Evolutionary conservation across 2,888 invertebrate species (phyloP).

Genomic region (Dromius quadrimaculatus): DNA sequence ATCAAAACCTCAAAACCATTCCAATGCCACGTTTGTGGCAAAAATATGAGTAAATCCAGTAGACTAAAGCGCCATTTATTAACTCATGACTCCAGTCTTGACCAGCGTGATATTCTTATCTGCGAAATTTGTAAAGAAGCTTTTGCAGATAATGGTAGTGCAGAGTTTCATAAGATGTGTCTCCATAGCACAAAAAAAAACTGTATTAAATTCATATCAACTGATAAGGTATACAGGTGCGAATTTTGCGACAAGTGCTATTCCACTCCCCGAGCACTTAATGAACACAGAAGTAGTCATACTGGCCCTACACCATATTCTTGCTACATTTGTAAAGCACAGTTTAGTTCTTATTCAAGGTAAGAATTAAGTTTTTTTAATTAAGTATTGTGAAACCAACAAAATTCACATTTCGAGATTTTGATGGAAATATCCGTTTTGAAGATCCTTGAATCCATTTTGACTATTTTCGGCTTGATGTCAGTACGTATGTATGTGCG

Average conservation of each 20-base stretch:
- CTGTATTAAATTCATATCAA: slow-evolving; percentile 65
- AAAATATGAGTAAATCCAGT: slow-evolving; percentile 69
- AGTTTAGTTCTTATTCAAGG: slow-evolving; percentile 71
- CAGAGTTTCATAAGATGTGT: slow-evolving; percentile 58
- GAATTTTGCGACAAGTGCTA: slow-evolving; percentile 71
- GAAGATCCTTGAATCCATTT: not conserved
- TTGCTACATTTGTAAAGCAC: slow-evolving; percentile 70
- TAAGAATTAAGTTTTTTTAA: slow-evolving; percentile 55
- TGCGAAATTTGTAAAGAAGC: slow-evolving; percentile 66
- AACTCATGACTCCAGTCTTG: slow-evolving; percentile 67
- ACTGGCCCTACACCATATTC: slow-evolving; percentile 68
- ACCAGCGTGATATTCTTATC: slow-evolving; percentile 63
- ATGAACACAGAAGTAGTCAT: slow-evolving; percentile 67
- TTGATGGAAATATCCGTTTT: not conserved
- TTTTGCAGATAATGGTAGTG: slow-evolving; percentile 64
- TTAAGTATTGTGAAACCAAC: not conserved
- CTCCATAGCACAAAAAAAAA: slow-evolving; percentile 58
- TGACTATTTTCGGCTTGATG: no score
- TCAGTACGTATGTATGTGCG: no score
- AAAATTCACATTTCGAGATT: no score
- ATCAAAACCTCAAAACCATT: slow-evolving; percentile 70
- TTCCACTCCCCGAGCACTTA: slow-evolving; percentile 66
- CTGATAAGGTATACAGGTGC: slow-evolving; percentile 70
- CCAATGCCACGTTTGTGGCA: slow-evolving; percentile 71
- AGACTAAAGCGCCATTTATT: slow-evolving; percentile 69